A percentile compares a stretch with the other conserved stretches of the same genome.
These are phyloP conservation scores for Anolis apletophallus DNA, from an alignment of 2,797 vertebrate genomes.

Conservation along the genomic window DNA sequence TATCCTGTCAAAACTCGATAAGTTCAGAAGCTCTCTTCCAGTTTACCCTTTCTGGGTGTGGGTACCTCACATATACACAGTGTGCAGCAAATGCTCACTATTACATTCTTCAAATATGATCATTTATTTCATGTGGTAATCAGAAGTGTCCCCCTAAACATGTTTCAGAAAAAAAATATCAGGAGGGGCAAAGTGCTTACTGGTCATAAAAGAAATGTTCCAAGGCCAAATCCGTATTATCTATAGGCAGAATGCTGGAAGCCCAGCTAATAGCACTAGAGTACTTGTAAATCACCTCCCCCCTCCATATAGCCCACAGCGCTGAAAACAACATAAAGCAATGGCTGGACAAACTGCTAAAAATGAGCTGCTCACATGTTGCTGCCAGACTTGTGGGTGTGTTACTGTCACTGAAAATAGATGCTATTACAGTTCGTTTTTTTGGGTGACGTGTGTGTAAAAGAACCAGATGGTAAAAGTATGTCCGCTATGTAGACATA, in stretches of 20 bases:
- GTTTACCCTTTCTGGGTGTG: neutral
- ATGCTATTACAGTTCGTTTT: neutral
- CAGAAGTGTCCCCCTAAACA: neutral
- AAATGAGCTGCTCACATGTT: neutral
- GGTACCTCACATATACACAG: neutral
- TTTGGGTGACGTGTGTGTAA: too few relatives aligned
- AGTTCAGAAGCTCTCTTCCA: too few relatives aligned
- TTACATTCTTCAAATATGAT: neutral
- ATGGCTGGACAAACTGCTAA: accelerated
- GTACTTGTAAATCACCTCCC: neutral
- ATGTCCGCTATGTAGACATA: neutral
- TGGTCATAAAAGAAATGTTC: neutral
- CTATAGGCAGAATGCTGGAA: neutral
- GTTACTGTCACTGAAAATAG: conserved; percentile 4
- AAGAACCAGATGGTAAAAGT: neutral
- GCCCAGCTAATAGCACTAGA: neutral
- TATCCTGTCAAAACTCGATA: neutral
- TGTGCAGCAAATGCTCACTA: neutral
- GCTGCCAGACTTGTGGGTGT: accelerated
- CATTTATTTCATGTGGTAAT: neutral
- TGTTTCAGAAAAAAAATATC: neutral
- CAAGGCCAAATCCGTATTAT: neutral
- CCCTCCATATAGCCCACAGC: neutral
- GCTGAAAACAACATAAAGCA: neutral
- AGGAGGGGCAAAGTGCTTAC: neutral